Evolutionary conservation across 2,113 vertebrate species (phyloP).

Genomic region (Varanus komodoensis): DNA sequence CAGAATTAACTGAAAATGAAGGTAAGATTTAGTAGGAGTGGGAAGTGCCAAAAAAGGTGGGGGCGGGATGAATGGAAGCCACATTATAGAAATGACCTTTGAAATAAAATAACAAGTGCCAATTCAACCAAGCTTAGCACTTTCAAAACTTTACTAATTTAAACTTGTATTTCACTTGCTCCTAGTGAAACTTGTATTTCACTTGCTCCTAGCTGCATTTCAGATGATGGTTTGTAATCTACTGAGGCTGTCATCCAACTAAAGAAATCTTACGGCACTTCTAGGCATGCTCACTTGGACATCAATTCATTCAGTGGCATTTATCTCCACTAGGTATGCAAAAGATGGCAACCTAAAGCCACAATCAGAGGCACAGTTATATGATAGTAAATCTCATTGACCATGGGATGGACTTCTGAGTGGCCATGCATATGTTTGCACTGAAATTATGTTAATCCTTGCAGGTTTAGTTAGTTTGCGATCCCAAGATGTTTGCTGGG

Average conservation of each 20-base stretch:
- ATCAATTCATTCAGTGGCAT: not conserved
- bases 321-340: not conserved
- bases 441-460: too few relatives aligned
- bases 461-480: too few relatives aligned
- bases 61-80: slow-evolving; percentile 5
- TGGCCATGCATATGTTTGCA: too few relatives aligned
- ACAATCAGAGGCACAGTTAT: not conserved
- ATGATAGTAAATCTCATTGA: not conserved
- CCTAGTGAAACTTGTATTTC: not conserved
- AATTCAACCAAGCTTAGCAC: not conserved
- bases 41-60: slow-evolving; percentile 52
- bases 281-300: not conserved
- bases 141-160: not conserved
- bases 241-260: not conserved
- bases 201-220: not conserved
- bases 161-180: slow-evolving; percentile 6
- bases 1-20: slow-evolving; percentile 15
- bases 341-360: not conserved
- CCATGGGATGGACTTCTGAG: too few relatives aligned
- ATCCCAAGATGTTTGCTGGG: too few relatives aligned
- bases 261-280: not conserved
- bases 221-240: not conserved
- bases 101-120: not conserved
- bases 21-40: slow-evolving; percentile 32
- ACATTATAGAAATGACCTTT: slow-evolving; percentile 15